phyloP scores from a whole-genome alignment of 2,888 invertebrate genomes.

The Rhopalosiphum nymphaeae region DNA sequence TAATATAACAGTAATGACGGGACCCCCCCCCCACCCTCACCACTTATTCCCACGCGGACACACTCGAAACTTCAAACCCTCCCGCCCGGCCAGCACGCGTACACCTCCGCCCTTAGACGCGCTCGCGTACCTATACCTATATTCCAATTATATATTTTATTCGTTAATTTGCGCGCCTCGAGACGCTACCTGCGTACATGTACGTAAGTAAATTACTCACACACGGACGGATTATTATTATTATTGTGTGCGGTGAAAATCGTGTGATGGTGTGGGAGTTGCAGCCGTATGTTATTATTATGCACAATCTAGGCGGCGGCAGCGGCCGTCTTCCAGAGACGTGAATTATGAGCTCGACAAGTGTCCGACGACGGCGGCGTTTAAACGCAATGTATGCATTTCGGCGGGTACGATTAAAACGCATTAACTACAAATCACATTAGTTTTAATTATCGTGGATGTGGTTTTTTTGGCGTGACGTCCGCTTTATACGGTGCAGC shows the following conservation, averaged over 20 bases:
- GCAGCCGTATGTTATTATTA: not conserved
- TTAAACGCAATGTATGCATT: conserved; percentile 3
- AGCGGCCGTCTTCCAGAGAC: conserved; percentile 5
- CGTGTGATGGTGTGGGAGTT: conserved; percentile 45
- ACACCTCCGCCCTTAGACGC: not conserved
- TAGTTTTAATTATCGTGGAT: not conserved
- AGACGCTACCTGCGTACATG: not conserved
- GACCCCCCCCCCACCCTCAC: not conserved
- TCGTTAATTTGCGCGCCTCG: conserved; percentile 24
- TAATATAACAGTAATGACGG: conserved; percentile 30
- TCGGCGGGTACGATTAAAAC: not conserved
- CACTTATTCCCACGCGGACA: not conserved
- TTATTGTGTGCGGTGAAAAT: conserved; percentile 1
- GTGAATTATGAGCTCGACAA: conserved; percentile 52
- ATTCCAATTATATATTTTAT: conserved; percentile 55
- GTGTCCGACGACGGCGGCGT: conserved; percentile 3
- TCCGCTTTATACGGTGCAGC: no score
- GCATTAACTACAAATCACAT: not conserved
- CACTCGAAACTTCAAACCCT: not conserved
- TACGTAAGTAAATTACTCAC: not conserved
- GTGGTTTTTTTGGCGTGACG: no score
- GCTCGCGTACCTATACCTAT: not conserved
- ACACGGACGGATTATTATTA: not conserved
- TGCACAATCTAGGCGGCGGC: not conserved
- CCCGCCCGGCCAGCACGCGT: not conserved